Base-by-base conservation (phyloP, 2,113 vertebrate genomes). In the Eudyptes chrysolophus region DNA sequence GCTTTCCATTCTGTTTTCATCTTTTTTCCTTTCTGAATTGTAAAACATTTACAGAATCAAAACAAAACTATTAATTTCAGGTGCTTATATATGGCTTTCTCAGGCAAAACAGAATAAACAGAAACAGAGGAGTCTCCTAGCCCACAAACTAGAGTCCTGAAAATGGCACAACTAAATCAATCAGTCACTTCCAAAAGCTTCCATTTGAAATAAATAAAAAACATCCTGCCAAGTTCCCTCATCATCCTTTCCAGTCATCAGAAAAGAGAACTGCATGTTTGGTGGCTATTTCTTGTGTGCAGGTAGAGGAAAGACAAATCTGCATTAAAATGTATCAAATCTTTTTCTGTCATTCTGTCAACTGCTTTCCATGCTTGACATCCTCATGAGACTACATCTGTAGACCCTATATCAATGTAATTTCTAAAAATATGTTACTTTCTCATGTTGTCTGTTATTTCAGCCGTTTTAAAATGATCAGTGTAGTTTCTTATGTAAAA, bases 391-490 rank as follows among this genome's bases (percentile, higher is more conserved):
- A 71, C 24, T 74, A 62, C 49, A 69, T 62, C 51, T 94, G 15
- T 54, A 91, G 81, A 24, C 4, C 42, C 42, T 78, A 84, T 49
- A 36, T 24, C 55, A 83, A 51, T 62, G 54, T 72, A 2, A 91
- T 92, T 96, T 89, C 0, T 14, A 69, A 90, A 87, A 97, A 62
- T 46, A 57, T 6, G 8, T 32, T 84, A n/a, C 84, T 83, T 61
- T 87, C 24, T 30, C 42, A 29, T 87, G 94, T 70, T 66, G 58
- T 92, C 55, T 96, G 21, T 61, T 96, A 76, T 87, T 88, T 96
- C 84, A 68, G 16, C 85, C 89, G 48, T 94, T 97, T 89, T 95
- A 17, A 51, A 94, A 96, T 77, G 11, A 96, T 83, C 29, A 40
- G 15, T 92, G 97, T 95, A 52, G 26, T 71, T 84, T 93, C 91